A percentile compares a stretch with the other conserved stretches of the same genome.
phyloP scores from a whole-genome alignment of 2,113 vertebrate species.

The Toxotes jaculatrix region DNA sequence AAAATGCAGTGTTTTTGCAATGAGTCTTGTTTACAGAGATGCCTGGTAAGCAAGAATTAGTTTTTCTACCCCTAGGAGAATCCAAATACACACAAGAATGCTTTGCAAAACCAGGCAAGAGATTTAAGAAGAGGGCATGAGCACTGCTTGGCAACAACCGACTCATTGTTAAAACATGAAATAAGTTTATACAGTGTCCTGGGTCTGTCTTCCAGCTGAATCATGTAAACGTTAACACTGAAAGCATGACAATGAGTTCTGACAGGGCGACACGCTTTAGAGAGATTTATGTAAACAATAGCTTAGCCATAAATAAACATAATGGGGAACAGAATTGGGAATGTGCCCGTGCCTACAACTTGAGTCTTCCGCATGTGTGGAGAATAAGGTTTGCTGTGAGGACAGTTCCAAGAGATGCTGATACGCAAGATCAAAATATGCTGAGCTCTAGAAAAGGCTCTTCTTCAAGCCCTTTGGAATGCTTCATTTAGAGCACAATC shows the following conservation, averaged over 20 bases:
- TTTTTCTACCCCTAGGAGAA: slow-evolving; percentile 35
- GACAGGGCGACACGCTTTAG: slow-evolving; percentile 34
- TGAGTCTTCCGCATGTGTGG: slow-evolving; percentile 11
- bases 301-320: slow-evolving; percentile 24
- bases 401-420: slow-evolving; percentile 67
- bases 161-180: slow-evolving; percentile 43
- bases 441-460: slow-evolving; percentile 64
- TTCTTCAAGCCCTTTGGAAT: slow-evolving; percentile 58
- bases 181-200: slow-evolving; percentile 4
- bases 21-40: slow-evolving; percentile 46
- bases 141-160: slow-evolving; percentile 21
- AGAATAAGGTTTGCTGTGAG: slow-evolving; percentile 24
- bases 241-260: slow-evolving; percentile 31
- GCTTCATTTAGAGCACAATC: slow-evolving; percentile 73
- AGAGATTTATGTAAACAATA: slow-evolving; percentile 54
- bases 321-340: slow-evolving; percentile 25
- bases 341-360: slow-evolving; percentile 5
- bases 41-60: slow-evolving; percentile 46
- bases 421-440: slow-evolving; percentile 56
- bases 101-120: slow-evolving; percentile 22
- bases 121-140: slow-evolving; percentile 27
- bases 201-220: slow-evolving; percentile 31
- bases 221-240: slow-evolving; percentile 19
- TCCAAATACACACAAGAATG: slow-evolving; percentile 43
- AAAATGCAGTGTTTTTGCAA: slow-evolving; percentile 35